Evolutionary conservation across 2,113 vertebrate genomes (phyloP).

Genomic region (Vulpes lagopus): DNA sequence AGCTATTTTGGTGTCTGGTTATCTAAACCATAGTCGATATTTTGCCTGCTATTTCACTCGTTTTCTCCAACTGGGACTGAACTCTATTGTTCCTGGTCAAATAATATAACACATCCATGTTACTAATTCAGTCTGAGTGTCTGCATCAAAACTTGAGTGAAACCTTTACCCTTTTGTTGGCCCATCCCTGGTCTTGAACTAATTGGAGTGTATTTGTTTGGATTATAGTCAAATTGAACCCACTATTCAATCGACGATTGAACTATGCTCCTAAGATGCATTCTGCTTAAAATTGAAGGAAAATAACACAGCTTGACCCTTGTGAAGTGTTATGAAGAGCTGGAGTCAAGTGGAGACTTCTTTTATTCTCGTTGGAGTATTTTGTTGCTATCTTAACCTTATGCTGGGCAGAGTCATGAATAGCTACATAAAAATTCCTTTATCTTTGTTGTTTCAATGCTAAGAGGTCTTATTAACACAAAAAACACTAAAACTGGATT

Average conservation of each 20-base stretch:
- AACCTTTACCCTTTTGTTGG: conserved; percentile 34
- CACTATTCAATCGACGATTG: conserved; percentile 69
- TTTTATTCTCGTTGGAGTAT: conserved; percentile 59
- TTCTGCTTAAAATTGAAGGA: conserved; percentile 40
- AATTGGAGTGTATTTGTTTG: not conserved
- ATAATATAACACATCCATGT: not conserved
- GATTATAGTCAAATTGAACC: conserved; percentile 59
- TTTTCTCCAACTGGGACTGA: not conserved
- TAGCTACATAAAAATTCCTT: conserved; percentile 64
- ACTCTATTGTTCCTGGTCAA: not conserved
- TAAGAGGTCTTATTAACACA: conserved; percentile 73
- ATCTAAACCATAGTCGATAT: not conserved
- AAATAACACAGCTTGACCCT: conserved; percentile 73
- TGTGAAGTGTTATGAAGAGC: conserved; percentile 72
- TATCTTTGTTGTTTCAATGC: conserved; percentile 52
- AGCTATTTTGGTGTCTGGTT: not conserved
- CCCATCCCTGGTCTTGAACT: conserved; percentile 51
- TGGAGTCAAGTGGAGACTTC: conserved; percentile 64
- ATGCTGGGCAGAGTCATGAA: conserved; percentile 55
- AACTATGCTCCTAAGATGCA: conserved; percentile 51
- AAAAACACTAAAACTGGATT: conserved; percentile 12
- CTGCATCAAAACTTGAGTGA: not conserved
- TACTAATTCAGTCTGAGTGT: not conserved
- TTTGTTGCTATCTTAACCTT: conserved; percentile 68
- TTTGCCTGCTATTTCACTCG: not conserved